Evolutionary conservation across 2,797 vertebrate genomes (phyloP).

Genomic region (Microtus agrestis): DNA sequence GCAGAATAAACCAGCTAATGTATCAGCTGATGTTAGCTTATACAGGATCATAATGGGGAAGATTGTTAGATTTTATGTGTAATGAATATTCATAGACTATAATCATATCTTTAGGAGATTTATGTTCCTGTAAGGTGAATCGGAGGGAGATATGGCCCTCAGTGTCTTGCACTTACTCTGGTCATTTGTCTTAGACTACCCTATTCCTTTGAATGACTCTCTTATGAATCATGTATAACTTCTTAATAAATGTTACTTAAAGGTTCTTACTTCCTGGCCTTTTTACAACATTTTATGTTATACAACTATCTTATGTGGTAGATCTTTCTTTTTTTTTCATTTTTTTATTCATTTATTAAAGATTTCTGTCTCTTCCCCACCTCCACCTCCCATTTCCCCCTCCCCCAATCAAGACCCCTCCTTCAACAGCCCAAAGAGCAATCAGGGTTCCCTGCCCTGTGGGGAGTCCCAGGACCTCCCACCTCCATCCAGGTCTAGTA

Average conservation of each 20-base stretch:
- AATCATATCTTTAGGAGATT: not conserved
- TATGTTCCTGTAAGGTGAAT: not conserved
- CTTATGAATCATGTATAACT: not conserved
- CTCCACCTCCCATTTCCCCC: too few species aligned
- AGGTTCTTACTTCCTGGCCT: not conserved
- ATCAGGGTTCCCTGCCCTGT: too few species aligned
- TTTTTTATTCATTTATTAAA: too few species aligned
- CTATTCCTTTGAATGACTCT: not conserved
- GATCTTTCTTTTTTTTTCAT: too few species aligned
- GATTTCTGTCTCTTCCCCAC: too few species aligned
- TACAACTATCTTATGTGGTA: not conserved
- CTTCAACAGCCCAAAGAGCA: too few species aligned
- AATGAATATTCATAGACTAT: slow-evolving; percentile 7
- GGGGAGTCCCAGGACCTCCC: too few species aligned
- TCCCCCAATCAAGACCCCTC: too few species aligned
- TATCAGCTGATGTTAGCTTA: not conserved
- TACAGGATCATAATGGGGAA: not conserved
- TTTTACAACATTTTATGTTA: not conserved
- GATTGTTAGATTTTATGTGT: slow-evolving; percentile 20
- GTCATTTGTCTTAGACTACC: not conserved
- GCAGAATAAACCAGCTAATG: not conserved
- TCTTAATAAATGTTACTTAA: not conserved
- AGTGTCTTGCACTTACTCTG: not conserved
- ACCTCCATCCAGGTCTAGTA: too few species aligned
- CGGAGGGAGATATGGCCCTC: not conserved